Evolutionary conservation across 2,888 invertebrate genomes (phyloP).

Genomic region (Heterodera filipjevi): DNA sequence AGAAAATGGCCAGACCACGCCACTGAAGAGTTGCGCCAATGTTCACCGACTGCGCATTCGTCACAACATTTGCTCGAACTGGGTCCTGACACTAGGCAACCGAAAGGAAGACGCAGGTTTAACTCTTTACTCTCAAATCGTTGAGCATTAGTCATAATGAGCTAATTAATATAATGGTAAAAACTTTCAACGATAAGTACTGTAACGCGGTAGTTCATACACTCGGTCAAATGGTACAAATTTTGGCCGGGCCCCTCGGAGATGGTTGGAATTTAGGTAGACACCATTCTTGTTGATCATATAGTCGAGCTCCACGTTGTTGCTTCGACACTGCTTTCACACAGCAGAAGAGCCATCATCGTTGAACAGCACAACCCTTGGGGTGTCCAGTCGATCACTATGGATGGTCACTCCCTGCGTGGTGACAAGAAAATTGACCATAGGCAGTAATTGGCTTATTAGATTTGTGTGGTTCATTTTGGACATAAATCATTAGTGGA

Average conservation of each 20-base stretch:
- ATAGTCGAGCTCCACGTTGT: background rate
- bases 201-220: too few species aligned
- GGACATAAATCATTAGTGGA: too few species aligned
- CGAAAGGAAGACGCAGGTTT: background rate
- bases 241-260: background rate
- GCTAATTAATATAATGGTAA: too few species aligned
- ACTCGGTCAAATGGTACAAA: background rate
- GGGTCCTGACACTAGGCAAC: background rate
- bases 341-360: background rate
- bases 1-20: too few species aligned
- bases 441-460: background rate
- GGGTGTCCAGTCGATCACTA: background rate
- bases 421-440: background rate
- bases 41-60: too few species aligned
- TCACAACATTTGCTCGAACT: too few species aligned
- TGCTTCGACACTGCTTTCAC: background rate
- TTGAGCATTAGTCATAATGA: background rate
- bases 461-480: background rate
- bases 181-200: too few species aligned
- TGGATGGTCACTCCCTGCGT: background rate
- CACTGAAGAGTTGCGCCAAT: too few species aligned
- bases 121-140: slow-evolving; percentile 8
- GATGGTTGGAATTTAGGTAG: background rate
- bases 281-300: background rate
- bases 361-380: background rate